These are phyloP conservation scores for Spisula subtruncata DNA, from an alignment of 2,888 invertebrate species.

Conservation along the genomic window DNA sequence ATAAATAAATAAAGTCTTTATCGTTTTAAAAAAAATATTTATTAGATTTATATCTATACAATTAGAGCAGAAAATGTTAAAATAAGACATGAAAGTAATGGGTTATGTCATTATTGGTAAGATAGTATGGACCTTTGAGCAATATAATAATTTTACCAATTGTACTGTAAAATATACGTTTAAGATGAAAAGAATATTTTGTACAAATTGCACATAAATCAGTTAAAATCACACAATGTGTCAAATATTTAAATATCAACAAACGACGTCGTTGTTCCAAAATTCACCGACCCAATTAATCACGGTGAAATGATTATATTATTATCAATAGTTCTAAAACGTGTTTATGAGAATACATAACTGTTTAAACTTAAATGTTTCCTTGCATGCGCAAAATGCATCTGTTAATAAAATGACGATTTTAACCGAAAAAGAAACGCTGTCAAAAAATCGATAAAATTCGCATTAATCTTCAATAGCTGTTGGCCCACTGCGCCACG, in stretches of 20 bases:
- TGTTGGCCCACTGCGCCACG: neutral
- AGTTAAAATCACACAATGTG: slow-evolving; percentile 10
- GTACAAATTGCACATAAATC: too few relatives aligned
- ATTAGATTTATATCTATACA: too few relatives aligned
- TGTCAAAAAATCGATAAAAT: slow-evolving; percentile 15
- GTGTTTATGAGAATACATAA: neutral
- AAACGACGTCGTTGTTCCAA: neutral
- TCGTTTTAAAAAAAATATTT: too few relatives aligned
- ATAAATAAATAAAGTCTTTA: too few relatives aligned
- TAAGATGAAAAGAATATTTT: too few relatives aligned
- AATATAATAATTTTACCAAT: too few relatives aligned
- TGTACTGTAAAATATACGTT: too few relatives aligned
- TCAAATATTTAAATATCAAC: slow-evolving; percentile 20
- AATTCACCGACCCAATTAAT: neutral
- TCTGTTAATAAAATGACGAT: neutral
- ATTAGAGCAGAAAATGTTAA: too few relatives aligned
- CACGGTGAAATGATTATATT: neutral
- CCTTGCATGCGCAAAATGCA: neutral
- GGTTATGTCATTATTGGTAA: too few relatives aligned
- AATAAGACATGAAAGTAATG: too few relatives aligned
- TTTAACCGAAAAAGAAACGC: neutral
- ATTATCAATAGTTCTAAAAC: neutral
- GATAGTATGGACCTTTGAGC: too few relatives aligned
- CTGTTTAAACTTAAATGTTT: neutral
- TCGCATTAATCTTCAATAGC: slow-evolving; percentile 13